Evolutionary conservation across 1,140 invertebrate genomes (phyloP).

Genomic region (Physella acuta): DNA sequence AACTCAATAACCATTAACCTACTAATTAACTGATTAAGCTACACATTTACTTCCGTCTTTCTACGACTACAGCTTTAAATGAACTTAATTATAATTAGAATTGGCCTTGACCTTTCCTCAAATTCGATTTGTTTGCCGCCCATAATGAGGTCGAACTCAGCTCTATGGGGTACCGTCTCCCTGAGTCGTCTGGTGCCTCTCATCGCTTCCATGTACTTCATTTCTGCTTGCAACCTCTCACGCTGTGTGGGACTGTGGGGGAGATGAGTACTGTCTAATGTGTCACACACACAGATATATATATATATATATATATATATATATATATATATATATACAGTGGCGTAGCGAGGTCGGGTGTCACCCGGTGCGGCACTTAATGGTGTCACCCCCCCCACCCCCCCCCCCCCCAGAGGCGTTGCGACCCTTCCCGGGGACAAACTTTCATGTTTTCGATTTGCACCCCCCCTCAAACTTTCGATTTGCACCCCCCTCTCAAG

Average conservation of each 20-base stretch:
- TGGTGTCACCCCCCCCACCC: no score
- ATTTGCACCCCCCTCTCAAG: no score
- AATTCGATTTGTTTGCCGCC: conserved; percentile 52
- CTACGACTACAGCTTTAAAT: neutral
- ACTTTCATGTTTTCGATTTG: no score
- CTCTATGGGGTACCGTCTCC: conserved; percentile 50
- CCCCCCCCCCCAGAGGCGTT: no score
- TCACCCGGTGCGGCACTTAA: no score
- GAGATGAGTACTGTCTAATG: no score
- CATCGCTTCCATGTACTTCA: conserved; percentile 49
- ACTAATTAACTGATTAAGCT: neutral
- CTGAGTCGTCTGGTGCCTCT: conserved; percentile 41
- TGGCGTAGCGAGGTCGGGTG: no score
- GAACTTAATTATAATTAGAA: neutral
- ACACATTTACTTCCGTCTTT: conserved; percentile 7
- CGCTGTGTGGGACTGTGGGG: conserved; percentile 35
- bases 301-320: no score
- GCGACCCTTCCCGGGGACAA: no score
- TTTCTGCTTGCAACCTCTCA: conserved; percentile 47
- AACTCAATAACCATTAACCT: neutral
- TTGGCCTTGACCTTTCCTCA: conserved; percentile 42
- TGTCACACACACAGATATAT: no score
- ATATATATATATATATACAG: no score
- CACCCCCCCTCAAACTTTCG: no score
- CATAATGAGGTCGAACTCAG: conserved; percentile 51